Evolutionary conservation across 2,888 invertebrate genomes (phyloP).

Genomic region (Coleophora deauratella): DNA sequence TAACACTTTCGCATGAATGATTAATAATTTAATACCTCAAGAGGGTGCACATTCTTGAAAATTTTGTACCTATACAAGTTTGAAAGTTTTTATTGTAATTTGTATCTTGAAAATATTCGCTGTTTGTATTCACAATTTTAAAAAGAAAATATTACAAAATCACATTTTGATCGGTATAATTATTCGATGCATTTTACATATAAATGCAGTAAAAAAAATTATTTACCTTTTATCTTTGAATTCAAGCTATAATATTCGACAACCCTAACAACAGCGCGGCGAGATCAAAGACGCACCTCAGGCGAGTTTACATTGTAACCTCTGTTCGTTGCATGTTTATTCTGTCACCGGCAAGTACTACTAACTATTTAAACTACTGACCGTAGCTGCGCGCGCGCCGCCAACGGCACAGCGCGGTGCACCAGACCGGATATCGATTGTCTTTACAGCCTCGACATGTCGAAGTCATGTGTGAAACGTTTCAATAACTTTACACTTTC

Average conservation of each 20-base stretch:
- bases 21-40: too few relatives aligned
- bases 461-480: slow-evolving; percentile 4
- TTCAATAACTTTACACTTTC: too few relatives aligned
- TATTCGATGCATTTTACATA: too few relatives aligned
- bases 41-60: too few relatives aligned
- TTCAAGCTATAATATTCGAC: slow-evolving; percentile 15
- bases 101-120: too few relatives aligned
- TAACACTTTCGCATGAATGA: slow-evolving; percentile 19
- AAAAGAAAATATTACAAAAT: too few relatives aligned
- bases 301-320: slow-evolving; percentile 60
- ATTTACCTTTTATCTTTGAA: too few relatives aligned
- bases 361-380: slow-evolving; percentile 50
- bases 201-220: too few relatives aligned
- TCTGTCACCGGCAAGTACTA: slow-evolving; percentile 22
- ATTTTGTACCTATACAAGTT: too few relatives aligned
- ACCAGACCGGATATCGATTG: slow-evolving; percentile 40
- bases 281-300: slow-evolving; percentile 63
- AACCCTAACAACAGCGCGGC: slow-evolving; percentile 41
- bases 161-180: too few relatives aligned
- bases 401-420: slow-evolving; percentile 12
- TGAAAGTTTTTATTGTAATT: too few relatives aligned
- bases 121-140: too few relatives aligned
- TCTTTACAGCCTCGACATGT: slow-evolving; percentile 20
- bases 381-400: slow-evolving; percentile 19
- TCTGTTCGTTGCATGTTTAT: slow-evolving; percentile 45